phyloP scores from a whole-genome alignment of 2,113 vertebrate species.

The Promerops cafer region DNA sequence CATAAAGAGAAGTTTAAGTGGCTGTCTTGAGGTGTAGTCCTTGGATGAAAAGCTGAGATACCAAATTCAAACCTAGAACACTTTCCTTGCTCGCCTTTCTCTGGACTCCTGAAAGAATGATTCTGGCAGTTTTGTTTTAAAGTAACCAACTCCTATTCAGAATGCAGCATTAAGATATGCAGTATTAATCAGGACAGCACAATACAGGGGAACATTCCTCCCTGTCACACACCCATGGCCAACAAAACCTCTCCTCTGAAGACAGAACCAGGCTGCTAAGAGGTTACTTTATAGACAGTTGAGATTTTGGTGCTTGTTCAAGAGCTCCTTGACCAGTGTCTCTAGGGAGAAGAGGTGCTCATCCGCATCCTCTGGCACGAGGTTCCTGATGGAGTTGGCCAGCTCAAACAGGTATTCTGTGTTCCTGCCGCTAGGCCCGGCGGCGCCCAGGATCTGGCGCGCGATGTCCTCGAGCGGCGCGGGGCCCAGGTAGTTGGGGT shows the following conservation, averaged over 20 bases:
- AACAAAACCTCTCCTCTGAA: not conserved
- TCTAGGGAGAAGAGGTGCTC: constrained; percentile 92
- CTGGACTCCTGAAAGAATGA: not conserved
- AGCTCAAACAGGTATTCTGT: constrained; percentile 94
- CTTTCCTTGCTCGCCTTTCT: not conserved
- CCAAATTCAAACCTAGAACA: not conserved
- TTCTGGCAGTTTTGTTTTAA: not conserved
- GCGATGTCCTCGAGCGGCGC: constrained; percentile 94
- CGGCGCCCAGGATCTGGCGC: constrained; percentile 84
- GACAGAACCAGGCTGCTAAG: not conserved
- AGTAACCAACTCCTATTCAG: not conserved
- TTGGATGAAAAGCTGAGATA: not conserved
- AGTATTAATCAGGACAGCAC: not conserved
- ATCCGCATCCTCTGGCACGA: constrained; percentile 88
- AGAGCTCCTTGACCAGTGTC: constrained; percentile 82
- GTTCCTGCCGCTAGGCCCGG: constrained; percentile 90
- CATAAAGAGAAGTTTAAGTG: not conserved
- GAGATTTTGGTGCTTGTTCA: constrained; percentile 63
- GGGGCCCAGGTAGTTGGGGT: constrained; percentile 94
- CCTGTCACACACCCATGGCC: not conserved
- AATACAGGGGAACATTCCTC: not conserved
- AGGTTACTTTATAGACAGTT: constrained; percentile 23
- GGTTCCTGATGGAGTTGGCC: constrained; percentile 83
- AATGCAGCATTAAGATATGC: not conserved
- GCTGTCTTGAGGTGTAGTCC: not conserved